A percentile compares a stretch with the other conserved stretches of the same genome.
Evolutionary conservation across 2,797 vertebrate genomes (phyloP).

Genomic region (Karalla daura): DNA sequence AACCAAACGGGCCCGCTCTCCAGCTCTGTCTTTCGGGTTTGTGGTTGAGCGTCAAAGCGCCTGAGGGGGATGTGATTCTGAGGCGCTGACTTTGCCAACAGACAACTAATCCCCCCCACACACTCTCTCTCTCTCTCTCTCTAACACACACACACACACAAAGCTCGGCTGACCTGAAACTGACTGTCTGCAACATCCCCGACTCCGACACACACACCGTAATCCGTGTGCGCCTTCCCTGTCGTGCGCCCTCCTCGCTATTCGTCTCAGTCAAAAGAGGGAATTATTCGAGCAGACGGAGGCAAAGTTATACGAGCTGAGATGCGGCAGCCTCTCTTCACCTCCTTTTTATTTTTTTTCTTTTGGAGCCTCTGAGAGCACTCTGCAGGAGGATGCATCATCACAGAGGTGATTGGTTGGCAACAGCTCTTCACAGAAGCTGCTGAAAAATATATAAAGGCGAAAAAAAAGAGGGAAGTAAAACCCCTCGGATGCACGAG

Average conservation of each 20-base stretch:
- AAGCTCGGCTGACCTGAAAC: conserved; percentile 74
- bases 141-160: no score
- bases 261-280: no score
- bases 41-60: conserved; percentile 72
- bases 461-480: neutral
- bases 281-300: no score
- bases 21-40: conserved; percentile 58
- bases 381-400: conserved; percentile 1
- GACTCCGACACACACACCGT: conserved; percentile 36
- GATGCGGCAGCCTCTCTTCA: conserved; percentile 14
- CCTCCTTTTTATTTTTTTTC: conserved; percentile 1
- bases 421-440: neutral
- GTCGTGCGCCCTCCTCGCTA: no score
- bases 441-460: no score
- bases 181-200: conserved; percentile 56
- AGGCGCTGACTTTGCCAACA: conserved; percentile 77
- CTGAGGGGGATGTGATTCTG: conserved; percentile 66
- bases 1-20: conserved; percentile 52
- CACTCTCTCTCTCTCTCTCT: no score
- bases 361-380: conserved; percentile 17
- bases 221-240: conserved; percentile 44
- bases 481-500: neutral
- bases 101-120: conserved; percentile 77
- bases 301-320: neutral
- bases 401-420: neutral